phyloP scores from a whole-genome alignment of 2,113 vertebrate species.

The Protobothrops mucrosquamatus region DNA sequence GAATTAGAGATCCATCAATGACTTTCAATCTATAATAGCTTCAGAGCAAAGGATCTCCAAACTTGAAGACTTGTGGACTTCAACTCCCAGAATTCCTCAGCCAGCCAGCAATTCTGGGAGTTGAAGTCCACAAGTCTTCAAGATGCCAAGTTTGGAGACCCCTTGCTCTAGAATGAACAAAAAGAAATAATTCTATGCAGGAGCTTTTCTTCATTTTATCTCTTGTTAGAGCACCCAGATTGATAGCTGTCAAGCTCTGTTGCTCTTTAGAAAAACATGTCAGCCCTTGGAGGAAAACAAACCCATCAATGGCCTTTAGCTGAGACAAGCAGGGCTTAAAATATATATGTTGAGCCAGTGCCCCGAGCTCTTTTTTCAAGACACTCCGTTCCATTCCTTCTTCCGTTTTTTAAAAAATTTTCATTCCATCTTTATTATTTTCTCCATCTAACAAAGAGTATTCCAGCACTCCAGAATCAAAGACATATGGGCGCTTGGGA shows the following conservation, averaged over 20 bases:
- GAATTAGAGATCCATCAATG: not conserved
- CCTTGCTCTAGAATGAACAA: not conserved
- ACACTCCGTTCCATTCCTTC: not conserved
- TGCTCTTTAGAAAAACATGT: not conserved
- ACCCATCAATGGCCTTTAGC: not conserved
- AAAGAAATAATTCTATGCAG: not conserved
- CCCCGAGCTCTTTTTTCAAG: not conserved
- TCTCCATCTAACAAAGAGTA: not conserved
- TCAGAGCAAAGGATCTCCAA: too few relatives aligned
- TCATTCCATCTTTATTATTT: not conserved
- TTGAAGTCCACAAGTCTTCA: too few relatives aligned
- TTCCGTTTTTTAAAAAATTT: not conserved
- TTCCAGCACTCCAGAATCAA: not conserved
- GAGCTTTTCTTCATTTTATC: not conserved
- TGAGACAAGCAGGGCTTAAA: not conserved
- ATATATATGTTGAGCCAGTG: not conserved
- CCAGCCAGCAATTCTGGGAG: too few relatives aligned
- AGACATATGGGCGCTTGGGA: not conserved
- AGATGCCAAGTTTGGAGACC: not conserved
- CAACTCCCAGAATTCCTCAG: too few relatives aligned
- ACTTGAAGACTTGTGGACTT: too few relatives aligned
- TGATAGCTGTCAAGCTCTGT: not conserved
- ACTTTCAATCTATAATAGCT: not conserved
- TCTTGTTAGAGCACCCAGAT: not conserved
- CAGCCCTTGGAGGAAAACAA: not conserved